phyloP scores from a whole-genome alignment of 2,797 vertebrate genomes.

The Cephalopachus bancanus region DNA sequence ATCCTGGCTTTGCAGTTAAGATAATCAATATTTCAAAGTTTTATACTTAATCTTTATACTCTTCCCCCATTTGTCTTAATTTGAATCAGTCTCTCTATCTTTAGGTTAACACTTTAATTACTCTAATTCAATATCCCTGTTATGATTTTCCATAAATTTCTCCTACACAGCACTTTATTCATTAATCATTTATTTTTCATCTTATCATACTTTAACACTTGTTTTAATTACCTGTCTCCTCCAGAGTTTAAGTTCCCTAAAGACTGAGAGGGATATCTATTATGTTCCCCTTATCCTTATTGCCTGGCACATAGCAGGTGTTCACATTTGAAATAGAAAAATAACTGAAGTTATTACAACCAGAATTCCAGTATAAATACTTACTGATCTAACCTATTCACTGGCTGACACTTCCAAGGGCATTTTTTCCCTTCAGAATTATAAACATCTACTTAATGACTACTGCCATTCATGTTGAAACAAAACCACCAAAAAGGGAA shows the following conservation, averaged over 20 bases:
- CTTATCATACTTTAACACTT: neutral
- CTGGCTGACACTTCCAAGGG: neutral
- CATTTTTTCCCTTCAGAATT: conserved; percentile 47
- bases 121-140: neutral
- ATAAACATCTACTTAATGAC: neutral
- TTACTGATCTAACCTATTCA: neutral
- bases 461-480: neutral
- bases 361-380: conserved; percentile 8
- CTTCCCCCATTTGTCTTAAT: neutral
- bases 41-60: neutral
- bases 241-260: neutral
- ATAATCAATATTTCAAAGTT: neutral
- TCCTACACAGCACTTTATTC: neutral
- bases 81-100: neutral
- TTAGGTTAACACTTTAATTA: conserved; percentile 17
- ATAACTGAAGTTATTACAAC: neutral
- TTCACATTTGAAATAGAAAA: neutral
- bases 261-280: neutral
- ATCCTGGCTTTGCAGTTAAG: neutral
- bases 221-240: neutral
- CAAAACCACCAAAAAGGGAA: neutral
- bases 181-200: neutral
- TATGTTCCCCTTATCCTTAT: neutral
- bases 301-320: neutral
- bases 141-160: neutral